Conservation (phyloP, 2,797 vertebrate species). For the Gadopsis bispinosus region DNA sequence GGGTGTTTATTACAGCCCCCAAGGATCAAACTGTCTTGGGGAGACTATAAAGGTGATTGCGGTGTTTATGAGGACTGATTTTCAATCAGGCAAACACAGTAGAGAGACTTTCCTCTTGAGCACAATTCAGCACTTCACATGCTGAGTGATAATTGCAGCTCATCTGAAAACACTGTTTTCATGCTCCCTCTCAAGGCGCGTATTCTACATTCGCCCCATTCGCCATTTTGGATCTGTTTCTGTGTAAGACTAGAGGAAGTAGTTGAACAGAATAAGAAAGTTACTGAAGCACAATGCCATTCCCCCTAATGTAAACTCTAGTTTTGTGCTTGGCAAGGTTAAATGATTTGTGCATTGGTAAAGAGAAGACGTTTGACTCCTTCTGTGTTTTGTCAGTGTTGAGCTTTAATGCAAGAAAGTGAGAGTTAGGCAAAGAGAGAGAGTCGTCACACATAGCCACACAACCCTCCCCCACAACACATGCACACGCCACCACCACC, state of each 20-base stretch:
- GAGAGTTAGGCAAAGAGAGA: background rate
- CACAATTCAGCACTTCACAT: constrained; percentile 72
- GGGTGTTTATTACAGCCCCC: constrained; percentile 64
- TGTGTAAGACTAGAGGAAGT: constrained; percentile 50
- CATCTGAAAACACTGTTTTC: constrained; percentile 67
- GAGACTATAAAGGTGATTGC: constrained; percentile 78
- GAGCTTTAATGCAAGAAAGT: constrained; percentile 24
- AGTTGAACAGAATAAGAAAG: constrained; percentile 52
- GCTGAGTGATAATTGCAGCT: constrained; percentile 79
- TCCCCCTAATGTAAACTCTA: constrained; percentile 60
- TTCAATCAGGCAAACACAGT: constrained; percentile 73
- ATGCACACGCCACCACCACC: constrained; percentile 43
- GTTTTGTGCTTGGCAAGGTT: constrained; percentile 59
- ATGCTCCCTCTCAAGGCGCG: constrained; percentile 54
- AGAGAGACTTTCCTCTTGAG: constrained; percentile 73
- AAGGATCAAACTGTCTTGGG: constrained; percentile 68
- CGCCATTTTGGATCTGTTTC: constrained; percentile 51
- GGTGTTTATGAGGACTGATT: constrained; percentile 79
- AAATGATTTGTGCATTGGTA: constrained; percentile 42
- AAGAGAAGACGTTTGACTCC: constrained; percentile 26
- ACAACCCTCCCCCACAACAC: constrained; percentile 23
- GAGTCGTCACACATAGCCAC: constrained; percentile 9
- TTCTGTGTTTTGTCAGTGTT: constrained; percentile 25
- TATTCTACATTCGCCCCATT: constrained; percentile 16
- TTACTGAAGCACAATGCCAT: constrained; percentile 57